Conservation (phyloP, 2,888 invertebrate species). For the Iselma pallidipennis region DNA sequence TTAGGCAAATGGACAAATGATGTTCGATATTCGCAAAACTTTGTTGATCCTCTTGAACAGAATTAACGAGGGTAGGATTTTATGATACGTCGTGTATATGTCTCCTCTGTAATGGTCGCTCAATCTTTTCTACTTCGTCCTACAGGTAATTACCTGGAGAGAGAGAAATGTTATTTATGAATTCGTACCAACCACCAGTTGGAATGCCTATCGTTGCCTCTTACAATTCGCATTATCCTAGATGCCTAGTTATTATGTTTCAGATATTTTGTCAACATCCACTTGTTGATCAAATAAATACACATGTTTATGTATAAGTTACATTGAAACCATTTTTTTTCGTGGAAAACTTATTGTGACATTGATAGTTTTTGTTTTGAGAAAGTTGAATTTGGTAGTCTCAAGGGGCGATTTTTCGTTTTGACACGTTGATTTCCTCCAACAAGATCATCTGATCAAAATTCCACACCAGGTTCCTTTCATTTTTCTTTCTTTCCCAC, state of each 20-base stretch:
- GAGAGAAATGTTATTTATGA: not conserved
- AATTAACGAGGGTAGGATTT: too few relatives aligned
- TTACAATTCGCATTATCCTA: not conserved
- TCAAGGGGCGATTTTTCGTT: not conserved
- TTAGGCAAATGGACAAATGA: not conserved
- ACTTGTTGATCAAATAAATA: conserved; percentile 22
- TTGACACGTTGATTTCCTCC: not conserved
- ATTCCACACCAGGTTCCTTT: not conserved
- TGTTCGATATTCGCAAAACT: not conserved
- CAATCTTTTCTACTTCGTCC: too few relatives aligned
- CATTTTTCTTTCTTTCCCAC: not conserved
- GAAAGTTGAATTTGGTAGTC: not conserved
- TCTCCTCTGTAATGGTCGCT: too few relatives aligned
- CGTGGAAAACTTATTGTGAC: not conserved
- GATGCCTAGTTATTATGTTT: conserved; percentile 18
- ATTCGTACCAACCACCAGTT: conserved; percentile 19
- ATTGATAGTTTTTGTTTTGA: not conserved
- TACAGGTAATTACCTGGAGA: too few relatives aligned
- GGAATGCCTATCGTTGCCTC: conserved; percentile 13
- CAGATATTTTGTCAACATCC: conserved; percentile 22
- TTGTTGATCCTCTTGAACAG: too few relatives aligned
- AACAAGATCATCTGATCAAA: not conserved
- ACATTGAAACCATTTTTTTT: not conserved
- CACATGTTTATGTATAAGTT: not conserved
- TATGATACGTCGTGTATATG: too few relatives aligned